Conservation (phyloP, 2,797 vertebrate species). For the Cercopithecus neglectus region DNA sequence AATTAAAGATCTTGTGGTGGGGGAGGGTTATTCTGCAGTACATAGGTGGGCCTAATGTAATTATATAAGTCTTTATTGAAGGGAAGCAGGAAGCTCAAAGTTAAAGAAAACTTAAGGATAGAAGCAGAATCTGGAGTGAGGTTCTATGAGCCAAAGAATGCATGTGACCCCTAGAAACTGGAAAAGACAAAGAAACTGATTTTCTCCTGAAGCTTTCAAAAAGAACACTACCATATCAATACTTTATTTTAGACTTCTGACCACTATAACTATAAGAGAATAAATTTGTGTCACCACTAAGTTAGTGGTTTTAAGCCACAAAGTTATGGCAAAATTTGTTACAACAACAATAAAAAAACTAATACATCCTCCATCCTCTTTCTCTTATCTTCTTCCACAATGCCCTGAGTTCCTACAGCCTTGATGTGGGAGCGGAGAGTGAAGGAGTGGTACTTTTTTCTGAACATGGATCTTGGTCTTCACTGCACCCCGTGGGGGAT, state of each 20-base stretch:
- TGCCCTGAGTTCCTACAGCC: not conserved
- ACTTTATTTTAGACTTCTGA: not conserved
- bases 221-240: not conserved
- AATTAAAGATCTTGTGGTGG: not conserved
- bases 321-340: not conserved
- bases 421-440: not conserved
- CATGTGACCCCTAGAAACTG: not conserved
- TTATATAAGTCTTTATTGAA: not conserved
- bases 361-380: not conserved
- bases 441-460: not conserved
- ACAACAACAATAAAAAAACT: not conserved
- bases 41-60: not conserved
- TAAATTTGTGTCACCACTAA: not conserved
- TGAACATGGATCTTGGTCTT: not conserved
- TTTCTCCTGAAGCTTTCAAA: not conserved
- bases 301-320: not conserved
- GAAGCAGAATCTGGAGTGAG: not conserved
- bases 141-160: not conserved
- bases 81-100: not conserved
- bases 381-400: not conserved
- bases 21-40: not conserved
- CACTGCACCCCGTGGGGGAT: not conserved
- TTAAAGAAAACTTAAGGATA: not conserved
- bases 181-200: not conserved
- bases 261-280: not conserved